Evolutionary conservation across 2,888 invertebrate genomes (phyloP), one percentile per base, ranked within the genome.

Genomic region (Mythimna albipuncta): DNA sequence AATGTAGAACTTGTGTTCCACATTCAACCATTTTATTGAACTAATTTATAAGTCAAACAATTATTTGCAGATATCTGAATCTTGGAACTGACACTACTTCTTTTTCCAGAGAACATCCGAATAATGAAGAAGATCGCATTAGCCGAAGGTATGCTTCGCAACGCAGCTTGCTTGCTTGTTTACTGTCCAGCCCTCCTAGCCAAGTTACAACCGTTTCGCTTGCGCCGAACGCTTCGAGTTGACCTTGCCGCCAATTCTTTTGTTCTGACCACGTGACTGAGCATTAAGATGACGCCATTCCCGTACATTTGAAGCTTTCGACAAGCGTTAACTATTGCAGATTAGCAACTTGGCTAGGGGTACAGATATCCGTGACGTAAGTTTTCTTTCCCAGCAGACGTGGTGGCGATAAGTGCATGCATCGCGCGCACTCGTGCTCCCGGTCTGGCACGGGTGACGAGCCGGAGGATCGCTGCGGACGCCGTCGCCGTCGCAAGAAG

Each of bases 401-500:
- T 44, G 81, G 72, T 44, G 85, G 86, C 26, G 86, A 85, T n/a
- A 83, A 83, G 57, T 62, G 70, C 41, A 9, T 61, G 67, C 62
- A 77, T 6, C 67, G 81, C 52, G 59, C 69, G 3, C 83, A 86
- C 0, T 87, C 89, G 5, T 64, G 78, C 4, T 88, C 90, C 0
- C 81, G 84, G 7, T 89, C 91, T 2, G 79, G 81, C 0, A 88
- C 90, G 4, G 81, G 66, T 2, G 86, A 85, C 0, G 75, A 75
- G 13, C 90, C 91, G 0, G 87, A 86, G 0, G 92, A 92, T 66
- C 57, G 78, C 6, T 90, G 92, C 62, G 19, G 87, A 11, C 85
- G 86, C 0, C 85, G 87, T 0, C 82, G 88, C 7, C 69, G 85
- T 6, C 63, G 0, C 19, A 58, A n/a, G 50, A 44, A 1, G 21